Percentiles rank a stretch among this genome's conserved stretches.
Conservation (phyloP, 2,113 vertebrate species). For the Forbesichthys papilliferus region DNA sequence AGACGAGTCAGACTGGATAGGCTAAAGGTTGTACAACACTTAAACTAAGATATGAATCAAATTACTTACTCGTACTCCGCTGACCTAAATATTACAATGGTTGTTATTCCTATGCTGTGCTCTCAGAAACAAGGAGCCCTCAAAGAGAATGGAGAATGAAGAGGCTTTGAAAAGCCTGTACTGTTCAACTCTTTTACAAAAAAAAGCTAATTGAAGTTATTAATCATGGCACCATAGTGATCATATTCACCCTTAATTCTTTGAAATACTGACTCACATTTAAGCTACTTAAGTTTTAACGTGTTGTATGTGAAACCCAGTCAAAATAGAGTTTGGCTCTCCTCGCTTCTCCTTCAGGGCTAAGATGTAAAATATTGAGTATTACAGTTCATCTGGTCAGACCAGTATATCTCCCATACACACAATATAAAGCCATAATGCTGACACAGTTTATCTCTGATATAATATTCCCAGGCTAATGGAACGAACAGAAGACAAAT, state of each 20-base stretch:
- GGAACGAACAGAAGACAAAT: conserved; percentile 18
- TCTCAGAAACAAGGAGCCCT: conserved; percentile 29
- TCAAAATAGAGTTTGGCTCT: not conserved
- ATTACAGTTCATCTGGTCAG: conserved; percentile 34
- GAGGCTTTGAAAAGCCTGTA: conserved; percentile 9
- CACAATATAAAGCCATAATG: conserved; percentile 8
- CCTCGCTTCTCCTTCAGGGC: conserved; percentile 12
- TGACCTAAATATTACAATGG: conserved; percentile 49
- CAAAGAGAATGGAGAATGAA: conserved; percentile 47
- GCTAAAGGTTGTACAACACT: too few species aligned
- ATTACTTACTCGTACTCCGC: conserved; percentile 34
- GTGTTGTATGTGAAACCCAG: conserved; percentile 8
- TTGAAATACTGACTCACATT: conserved; percentile 1
- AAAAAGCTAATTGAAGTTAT: conserved; percentile 20
- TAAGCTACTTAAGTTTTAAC: not conserved
- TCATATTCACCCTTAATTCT: not conserved
- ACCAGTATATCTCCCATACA: conserved; percentile 19
- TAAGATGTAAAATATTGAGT: conserved; percentile 38
- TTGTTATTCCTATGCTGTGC: conserved; percentile 38
- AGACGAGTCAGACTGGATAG: too few species aligned
- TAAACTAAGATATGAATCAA: conserved; percentile 4
- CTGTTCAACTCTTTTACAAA: conserved; percentile 19
- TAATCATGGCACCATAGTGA: conserved; percentile 8
- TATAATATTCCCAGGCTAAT: conserved; percentile 25
- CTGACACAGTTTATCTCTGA: not conserved